phyloP scores from a whole-genome alignment of 2,888 invertebrate species.

The Bellardia pandia region DNA sequence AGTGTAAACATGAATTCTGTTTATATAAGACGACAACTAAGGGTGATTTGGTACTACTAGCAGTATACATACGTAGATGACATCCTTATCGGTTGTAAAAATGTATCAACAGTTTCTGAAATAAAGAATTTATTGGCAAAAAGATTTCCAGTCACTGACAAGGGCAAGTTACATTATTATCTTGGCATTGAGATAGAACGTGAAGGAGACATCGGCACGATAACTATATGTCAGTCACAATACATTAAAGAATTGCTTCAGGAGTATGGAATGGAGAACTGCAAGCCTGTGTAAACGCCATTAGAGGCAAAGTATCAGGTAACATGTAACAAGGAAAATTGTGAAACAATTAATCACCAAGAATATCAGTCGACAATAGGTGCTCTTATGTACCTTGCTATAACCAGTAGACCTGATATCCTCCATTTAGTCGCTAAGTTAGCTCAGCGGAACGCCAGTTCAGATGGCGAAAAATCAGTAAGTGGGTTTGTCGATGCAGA shows the following conservation, averaged over 20 bases:
- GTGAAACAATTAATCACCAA: too few relatives aligned
- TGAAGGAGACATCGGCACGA: slow-evolving; percentile 2
- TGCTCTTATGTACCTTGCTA: too few relatives aligned
- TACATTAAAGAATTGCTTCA: not conserved
- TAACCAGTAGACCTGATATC: too few relatives aligned
- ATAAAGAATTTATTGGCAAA: not conserved
- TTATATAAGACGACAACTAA: slow-evolving; percentile 49
- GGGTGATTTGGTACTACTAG: slow-evolving; percentile 30
- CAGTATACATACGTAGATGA: slow-evolving; percentile 64
- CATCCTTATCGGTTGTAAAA: slow-evolving; percentile 43
- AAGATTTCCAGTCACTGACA: not conserved
- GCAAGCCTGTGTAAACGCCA: too few relatives aligned
- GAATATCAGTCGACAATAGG: too few relatives aligned
- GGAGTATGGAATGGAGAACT: too few relatives aligned
- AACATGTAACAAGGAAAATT: too few relatives aligned
- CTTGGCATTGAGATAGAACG: not conserved
- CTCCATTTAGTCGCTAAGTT: too few relatives aligned
- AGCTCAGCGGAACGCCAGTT: too few relatives aligned
- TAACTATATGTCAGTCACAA: slow-evolving; percentile 11
- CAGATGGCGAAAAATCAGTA: too few relatives aligned
- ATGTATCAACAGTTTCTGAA: not conserved
- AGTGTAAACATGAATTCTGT: slow-evolving; percentile 65
- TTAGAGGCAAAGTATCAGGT: too few relatives aligned
- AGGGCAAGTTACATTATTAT: not conserved
- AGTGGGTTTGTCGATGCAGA: too few relatives aligned